Percentiles rank a stretch among this genome's conserved stretches.
These are phyloP conservation scores for Carollia perspicillata DNA, from an alignment of 2,113 vertebrate genomes.

Conservation along the genomic window DNA sequence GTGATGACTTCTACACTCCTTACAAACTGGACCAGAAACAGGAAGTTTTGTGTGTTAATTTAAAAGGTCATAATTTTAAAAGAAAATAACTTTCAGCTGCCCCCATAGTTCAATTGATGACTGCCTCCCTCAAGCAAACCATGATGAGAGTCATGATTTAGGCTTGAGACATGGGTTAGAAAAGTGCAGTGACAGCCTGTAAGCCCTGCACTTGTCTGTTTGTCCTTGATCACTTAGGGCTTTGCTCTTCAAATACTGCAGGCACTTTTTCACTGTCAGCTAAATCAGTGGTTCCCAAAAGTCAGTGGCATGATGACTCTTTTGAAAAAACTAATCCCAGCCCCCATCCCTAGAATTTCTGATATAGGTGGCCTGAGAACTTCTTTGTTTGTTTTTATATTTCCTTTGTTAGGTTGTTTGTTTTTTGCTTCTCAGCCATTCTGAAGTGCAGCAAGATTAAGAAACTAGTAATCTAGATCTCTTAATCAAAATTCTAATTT, in stretches of 20 bases:
- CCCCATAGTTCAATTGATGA: background rate
- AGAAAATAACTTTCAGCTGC: background rate
- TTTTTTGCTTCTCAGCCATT: conserved; percentile 20
- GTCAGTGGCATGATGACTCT: background rate
- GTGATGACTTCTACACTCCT: background rate
- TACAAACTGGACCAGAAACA: background rate
- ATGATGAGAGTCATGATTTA: background rate
- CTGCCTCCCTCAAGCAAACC: background rate
- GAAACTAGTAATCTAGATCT: background rate
- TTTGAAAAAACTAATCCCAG: background rate
- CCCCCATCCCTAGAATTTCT: background rate
- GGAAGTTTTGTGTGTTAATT: background rate
- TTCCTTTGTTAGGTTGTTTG: background rate
- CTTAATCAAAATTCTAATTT: background rate
- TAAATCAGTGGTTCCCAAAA: background rate
- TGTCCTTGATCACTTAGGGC: background rate
- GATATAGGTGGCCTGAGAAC: background rate
- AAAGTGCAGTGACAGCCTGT: background rate
- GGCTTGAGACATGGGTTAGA: background rate
- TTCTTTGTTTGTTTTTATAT: background rate
- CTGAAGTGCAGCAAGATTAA: background rate
- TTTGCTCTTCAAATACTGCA: background rate
- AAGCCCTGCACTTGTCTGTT: background rate
- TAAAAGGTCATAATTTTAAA: background rate
- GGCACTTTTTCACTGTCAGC: background rate